A percentile compares a stretch with the other conserved stretches of the same genome.
Conservation (phyloP, 2,888 invertebrate species). For the Agapetus fuscipes region DNA sequence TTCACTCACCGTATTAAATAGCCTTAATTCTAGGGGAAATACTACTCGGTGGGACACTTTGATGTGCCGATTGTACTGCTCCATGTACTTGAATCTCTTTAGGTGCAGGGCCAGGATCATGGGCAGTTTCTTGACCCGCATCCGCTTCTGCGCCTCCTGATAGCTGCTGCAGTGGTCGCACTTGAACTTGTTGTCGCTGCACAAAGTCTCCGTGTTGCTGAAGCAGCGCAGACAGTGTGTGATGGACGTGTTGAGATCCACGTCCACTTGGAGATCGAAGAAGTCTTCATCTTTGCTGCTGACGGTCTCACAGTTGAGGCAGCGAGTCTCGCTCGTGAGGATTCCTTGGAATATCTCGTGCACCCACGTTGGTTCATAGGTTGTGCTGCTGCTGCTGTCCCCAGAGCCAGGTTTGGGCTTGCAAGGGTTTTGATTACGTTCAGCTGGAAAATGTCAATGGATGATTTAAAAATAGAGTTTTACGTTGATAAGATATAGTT, state of each 20-base stretch:
- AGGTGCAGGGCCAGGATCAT: constrained; percentile 96
- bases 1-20: constrained; percentile 92
- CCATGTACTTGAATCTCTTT: constrained; percentile 96
- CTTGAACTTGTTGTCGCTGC: constrained; percentile 99
- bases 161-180: constrained; percentile 99
- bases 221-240: constrained; percentile 97
- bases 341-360: constrained; percentile 99
- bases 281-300: constrained; percentile 99
- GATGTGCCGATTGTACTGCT: constrained; percentile 96
- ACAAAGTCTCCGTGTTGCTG: constrained; percentile 96
- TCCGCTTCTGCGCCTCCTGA: constrained; percentile 97
- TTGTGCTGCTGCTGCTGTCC: constrained; percentile 37
- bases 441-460: constrained; percentile 40
- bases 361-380: constrained; percentile 93
- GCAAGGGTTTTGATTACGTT: constrained; percentile 62
- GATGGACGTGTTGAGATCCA: constrained; percentile 98
- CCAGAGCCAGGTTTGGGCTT: constrained; percentile 46
- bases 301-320: constrained; percentile 98
- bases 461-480: no score
- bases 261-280: constrained; percentile 97
- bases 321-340: constrained; percentile 96
- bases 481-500: no score
- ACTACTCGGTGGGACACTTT: constrained; percentile 99
- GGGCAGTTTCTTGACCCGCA: constrained; percentile 97
- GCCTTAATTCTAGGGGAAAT: constrained; percentile 92